Conservation (phyloP, 2,888 invertebrate genomes). For the Epistrophe eligans region DNA sequence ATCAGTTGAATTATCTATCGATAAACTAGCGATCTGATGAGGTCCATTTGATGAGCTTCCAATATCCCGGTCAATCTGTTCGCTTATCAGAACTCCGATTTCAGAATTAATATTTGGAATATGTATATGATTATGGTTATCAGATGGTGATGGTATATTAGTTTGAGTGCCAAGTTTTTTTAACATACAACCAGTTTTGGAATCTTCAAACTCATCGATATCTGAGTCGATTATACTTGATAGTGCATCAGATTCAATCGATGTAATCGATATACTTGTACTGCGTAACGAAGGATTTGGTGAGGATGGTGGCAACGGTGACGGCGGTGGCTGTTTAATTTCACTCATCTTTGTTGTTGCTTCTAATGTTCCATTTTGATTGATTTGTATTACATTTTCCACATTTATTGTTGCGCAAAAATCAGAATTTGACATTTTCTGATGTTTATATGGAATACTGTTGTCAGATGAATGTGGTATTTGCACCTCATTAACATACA, state of each 20-base stretch:
- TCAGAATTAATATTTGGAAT: slow-evolving; percentile 78
- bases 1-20: slow-evolving; percentile 88
- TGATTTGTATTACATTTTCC: slow-evolving; percentile 72
- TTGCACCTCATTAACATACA: slow-evolving; percentile 77
- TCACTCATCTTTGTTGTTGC: slow-evolving; percentile 25
- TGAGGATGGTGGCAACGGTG: slow-evolving; percentile 11
- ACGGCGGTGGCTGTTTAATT: not conserved
- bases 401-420: slow-evolving; percentile 62
- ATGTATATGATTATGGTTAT: slow-evolving; percentile 77
- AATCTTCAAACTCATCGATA: slow-evolving; percentile 77
- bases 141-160: slow-evolving; percentile 67
- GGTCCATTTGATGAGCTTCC: slow-evolving; percentile 77
- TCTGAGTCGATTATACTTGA: slow-evolving; percentile 83
- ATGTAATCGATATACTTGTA: slow-evolving; percentile 81
- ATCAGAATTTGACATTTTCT: slow-evolving; percentile 36
- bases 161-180: slow-evolving; percentile 82
- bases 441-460: slow-evolving; percentile 2
- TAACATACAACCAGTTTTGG: slow-evolving; percentile 79
- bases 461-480: slow-evolving; percentile 40
- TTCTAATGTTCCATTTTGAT: slow-evolving; percentile 46
- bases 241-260: slow-evolving; percentile 81
- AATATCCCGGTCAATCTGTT: slow-evolving; percentile 54
- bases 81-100: slow-evolving; percentile 61
- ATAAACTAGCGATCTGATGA: slow-evolving; percentile 86
- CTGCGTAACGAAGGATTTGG: slow-evolving; percentile 79